These are phyloP conservation scores for Fregetta grallaria DNA, from an alignment of 2,113 vertebrate species.

Conservation along the genomic window DNA sequence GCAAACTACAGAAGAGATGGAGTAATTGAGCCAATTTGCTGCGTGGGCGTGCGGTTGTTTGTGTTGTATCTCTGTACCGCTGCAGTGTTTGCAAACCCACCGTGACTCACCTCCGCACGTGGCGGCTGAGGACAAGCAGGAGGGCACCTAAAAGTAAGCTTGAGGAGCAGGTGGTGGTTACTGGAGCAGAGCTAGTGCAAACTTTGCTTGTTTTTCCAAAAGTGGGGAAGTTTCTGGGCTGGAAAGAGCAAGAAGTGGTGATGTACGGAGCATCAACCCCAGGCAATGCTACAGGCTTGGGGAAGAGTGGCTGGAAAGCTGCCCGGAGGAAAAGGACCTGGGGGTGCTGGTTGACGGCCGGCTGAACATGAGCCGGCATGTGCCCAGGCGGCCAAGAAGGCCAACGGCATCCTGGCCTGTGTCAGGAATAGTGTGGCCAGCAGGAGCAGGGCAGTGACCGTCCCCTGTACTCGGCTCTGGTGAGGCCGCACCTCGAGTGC, in stretches of 20 bases:
- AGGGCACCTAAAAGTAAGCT: background rate
- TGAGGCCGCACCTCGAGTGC: too few relatives aligned
- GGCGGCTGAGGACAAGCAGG: background rate
- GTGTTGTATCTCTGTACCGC: accelerated
- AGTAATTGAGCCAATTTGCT: background rate
- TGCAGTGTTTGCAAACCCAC: background rate
- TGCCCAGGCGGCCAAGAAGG: too few relatives aligned
- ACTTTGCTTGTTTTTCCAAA: background rate
- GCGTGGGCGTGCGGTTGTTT: background rate
- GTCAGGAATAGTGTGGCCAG: too few relatives aligned
- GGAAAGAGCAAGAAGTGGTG: background rate
- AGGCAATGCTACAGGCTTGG: too few relatives aligned
- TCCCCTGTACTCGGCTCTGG: too few relatives aligned
- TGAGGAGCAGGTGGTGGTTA: background rate
- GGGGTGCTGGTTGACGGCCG: too few relatives aligned
- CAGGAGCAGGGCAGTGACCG: too few relatives aligned
- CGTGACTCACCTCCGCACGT: background rate
- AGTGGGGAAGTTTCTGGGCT: background rate
- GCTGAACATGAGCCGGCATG: too few relatives aligned
- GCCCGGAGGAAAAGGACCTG: too few relatives aligned
- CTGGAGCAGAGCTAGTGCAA: background rate
- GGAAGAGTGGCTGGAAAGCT: too few relatives aligned
- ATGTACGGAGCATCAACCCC: background rate
- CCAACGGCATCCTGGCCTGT: too few relatives aligned
- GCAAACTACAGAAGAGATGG: background rate